These are phyloP conservation scores for Tetragonisca angustula DNA, from an alignment of 2,888 invertebrate genomes.

Conservation along the genomic window DNA sequence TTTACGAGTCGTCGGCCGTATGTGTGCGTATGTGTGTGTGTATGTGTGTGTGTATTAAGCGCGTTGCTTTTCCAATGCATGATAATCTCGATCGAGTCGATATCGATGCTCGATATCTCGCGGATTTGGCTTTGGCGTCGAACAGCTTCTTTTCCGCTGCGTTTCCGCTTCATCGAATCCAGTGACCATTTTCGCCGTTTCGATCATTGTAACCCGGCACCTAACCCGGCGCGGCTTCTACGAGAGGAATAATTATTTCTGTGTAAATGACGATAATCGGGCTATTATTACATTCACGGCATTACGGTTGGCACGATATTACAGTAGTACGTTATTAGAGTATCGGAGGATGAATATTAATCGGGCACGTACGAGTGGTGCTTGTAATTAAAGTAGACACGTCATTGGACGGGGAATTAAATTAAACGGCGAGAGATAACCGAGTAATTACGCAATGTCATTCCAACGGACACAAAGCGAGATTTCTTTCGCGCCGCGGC, in stretches of 20 bases:
- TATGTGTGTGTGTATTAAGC: not conserved
- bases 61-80: not conserved
- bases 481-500: constrained; percentile 36
- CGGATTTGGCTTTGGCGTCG: not conserved
- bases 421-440: constrained; percentile 65
- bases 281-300: constrained; percentile 68
- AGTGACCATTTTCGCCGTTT: constrained; percentile 37
- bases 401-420: constrained; percentile 70
- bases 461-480: constrained; percentile 47
- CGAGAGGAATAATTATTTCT: constrained; percentile 65
- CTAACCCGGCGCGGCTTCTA: constrained; percentile 2
- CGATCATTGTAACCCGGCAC: constrained; percentile 15
- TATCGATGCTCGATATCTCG: not conserved
- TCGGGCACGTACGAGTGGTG: constrained; percentile 67
- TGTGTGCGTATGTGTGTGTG: not conserved
- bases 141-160: constrained; percentile 18
- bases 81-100: constrained; percentile 5
- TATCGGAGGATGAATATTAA: constrained; percentile 73
- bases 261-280: constrained; percentile 69
- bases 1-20: not conserved
- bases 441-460: constrained; percentile 63
- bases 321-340: constrained; percentile 70
- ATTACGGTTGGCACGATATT: constrained; percentile 64
- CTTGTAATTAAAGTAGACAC: constrained; percentile 72
- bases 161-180: not conserved